Evolutionary conservation across 2,797 vertebrate genomes (phyloP), one percentile per base, ranked within the genome.

Genomic region (Protosalanx chinensis): DNA sequence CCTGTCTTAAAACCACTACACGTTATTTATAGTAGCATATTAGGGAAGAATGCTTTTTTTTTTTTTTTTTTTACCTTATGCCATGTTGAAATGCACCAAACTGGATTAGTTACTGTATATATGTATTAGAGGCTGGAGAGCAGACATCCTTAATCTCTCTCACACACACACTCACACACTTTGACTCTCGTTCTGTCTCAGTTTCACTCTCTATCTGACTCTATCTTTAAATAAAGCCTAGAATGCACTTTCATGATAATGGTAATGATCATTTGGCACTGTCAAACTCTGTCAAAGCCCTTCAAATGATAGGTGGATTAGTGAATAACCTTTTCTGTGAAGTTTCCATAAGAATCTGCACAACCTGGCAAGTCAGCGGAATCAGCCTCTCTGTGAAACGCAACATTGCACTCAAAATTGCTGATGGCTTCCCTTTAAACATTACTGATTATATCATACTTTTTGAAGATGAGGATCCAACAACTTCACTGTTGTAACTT

Each of bases 361-460:
- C 8, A 29, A 8, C 18, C 64, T 23, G 67, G 70, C 62, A 4
- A n/a, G 59, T 93, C 89, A 91, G 89, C 88, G 86, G 3, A 79
- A 76, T 71, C 51, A 18, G 10, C 51, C 73, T 56, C 61, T 64
- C 67, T 73, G 74, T 15, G 74, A 77, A 78, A 85, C 82, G 88
- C 85, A 78, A 82, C 77, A 73, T 66, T 89, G 85, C 75, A 61
- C 82, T 83, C 78, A 76, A 80, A 89, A 88, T 32, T 90, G 91
- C 92, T 93, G 91, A 93, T 85, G 61, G 70, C 66, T 86, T 91
- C 87, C 81, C 33, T 85, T 74, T 71, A 74, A 69, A 72, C 65
- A 87, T 88, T 79, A 90, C 77, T 89, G 53, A 91, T 89, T 88
- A 86, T 79, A 79, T 7, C 67, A 57, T 6, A 2, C 23, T 65